These are phyloP conservation scores for Setophaga kirtlandii DNA, from an alignment of 2,113 vertebrate species.

Conservation along the genomic window DNA sequence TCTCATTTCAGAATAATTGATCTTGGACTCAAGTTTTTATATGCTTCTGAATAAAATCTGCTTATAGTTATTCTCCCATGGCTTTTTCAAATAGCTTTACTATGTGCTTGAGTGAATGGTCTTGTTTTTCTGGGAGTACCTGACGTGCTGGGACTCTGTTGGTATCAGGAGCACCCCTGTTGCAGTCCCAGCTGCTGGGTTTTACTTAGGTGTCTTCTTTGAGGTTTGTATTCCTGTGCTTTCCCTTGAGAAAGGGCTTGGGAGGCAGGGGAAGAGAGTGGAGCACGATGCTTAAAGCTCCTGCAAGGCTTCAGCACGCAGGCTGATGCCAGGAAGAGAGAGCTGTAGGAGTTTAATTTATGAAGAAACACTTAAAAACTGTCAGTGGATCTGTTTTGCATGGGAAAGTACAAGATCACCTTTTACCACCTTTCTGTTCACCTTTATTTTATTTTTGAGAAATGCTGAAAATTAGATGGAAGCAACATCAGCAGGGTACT, in stretches of 20 bases:
- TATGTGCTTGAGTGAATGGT: not conserved
- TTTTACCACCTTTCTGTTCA: not conserved
- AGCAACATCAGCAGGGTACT: not conserved
- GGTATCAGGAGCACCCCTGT: not conserved
- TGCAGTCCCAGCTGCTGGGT: not conserved
- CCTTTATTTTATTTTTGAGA: not conserved
- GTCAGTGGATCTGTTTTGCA: not conserved
- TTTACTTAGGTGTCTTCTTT: not conserved
- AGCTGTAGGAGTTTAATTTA: not conserved
- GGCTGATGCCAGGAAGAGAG: not conserved
- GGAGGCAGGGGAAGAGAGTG: not conserved
- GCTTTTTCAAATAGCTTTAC: not conserved
- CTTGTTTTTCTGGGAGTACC: not conserved
- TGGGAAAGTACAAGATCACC: not conserved
- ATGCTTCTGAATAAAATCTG: not conserved
- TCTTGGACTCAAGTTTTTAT: not conserved
- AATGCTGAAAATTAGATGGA: not conserved
- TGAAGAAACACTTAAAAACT: not conserved
- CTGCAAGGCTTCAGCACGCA: not conserved
- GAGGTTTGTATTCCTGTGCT: not conserved
- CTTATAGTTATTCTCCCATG: not conserved
- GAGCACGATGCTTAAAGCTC: not conserved
- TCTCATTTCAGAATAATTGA: not conserved
- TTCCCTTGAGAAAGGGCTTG: not conserved
- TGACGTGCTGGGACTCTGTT: not conserved